Percentiles rank a stretch among this genome's conserved stretches.
Evolutionary conservation across 2,797 vertebrate species (phyloP).

Genomic region (Hemitrygon akajei): DNA sequence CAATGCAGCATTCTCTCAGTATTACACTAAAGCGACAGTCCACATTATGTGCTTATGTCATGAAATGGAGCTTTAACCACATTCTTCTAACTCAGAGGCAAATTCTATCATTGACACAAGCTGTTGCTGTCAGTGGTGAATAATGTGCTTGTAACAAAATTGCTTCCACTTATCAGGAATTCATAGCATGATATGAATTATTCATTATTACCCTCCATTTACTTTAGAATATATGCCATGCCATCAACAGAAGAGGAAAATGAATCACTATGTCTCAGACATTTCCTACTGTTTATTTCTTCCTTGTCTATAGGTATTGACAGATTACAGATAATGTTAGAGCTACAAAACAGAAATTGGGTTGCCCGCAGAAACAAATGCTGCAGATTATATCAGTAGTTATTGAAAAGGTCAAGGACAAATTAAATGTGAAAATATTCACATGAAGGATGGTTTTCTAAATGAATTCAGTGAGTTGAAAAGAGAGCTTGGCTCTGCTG

Average conservation of each 20-base stretch:
- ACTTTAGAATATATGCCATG: neutral
- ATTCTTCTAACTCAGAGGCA: neutral
- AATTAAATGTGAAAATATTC: neutral
- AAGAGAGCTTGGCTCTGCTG: neutral
- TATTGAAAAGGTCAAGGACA: neutral
- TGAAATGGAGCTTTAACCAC: neutral
- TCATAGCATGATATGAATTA: slow-evolving; percentile 12
- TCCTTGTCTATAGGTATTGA: neutral
- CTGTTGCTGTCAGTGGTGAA: slow-evolving; percentile 32
- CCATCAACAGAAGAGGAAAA: neutral
- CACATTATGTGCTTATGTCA: neutral
- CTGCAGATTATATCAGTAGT: slow-evolving; percentile 27
- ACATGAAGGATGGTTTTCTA: neutral
- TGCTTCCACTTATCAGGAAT: slow-evolving; percentile 28
- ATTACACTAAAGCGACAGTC: neutral
- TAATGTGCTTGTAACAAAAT: slow-evolving; percentile 8
- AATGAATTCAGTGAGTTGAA: slow-evolving; percentile 19
- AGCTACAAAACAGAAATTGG: slow-evolving; percentile 1
- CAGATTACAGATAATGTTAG: neutral
- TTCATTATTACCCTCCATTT: slow-evolving; percentile 16
- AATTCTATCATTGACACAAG: neutral
- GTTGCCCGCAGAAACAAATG: neutral
- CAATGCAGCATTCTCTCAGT: neutral
- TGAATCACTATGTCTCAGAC: neutral
- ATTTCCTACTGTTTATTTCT: slow-evolving; percentile 27